Conservation (phyloP, 2,797 vertebrate genomes). For the Merluccius polli region DNA sequence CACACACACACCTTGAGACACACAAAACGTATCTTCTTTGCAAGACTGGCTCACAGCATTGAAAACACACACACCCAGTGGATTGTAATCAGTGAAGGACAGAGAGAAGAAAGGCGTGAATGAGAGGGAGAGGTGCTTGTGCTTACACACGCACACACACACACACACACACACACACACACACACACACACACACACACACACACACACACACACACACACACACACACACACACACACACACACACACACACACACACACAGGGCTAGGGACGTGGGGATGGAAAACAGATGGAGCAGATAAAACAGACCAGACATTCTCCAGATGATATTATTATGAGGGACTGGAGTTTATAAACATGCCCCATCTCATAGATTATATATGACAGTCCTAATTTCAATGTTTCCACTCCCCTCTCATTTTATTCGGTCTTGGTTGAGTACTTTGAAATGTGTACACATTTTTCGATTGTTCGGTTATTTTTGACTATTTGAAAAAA, state of each 20-base stretch:
- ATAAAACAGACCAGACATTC: background rate
- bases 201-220: no score
- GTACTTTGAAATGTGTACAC: background rate
- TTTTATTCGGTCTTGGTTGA: background rate
- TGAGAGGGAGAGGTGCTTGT: background rate
- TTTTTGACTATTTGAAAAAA: background rate
- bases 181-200: background rate
- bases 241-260: background rate
- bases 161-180: background rate
- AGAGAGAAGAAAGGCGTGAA: background rate
- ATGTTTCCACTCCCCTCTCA: background rate
- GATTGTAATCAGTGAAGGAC: background rate
- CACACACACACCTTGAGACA: background rate
- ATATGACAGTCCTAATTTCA: background rate
- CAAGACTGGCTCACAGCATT: no score
- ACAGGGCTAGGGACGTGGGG: background rate
- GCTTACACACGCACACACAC: background rate
- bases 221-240: no score
- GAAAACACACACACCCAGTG: background rate
- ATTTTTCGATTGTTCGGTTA: background rate
- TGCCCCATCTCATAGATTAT: background rate
- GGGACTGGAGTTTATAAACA: background rate
- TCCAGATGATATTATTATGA: background rate
- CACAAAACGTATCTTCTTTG: background rate
- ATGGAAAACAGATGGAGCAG: background rate